Conservation (phyloP, 2,797 vertebrate species). For the Lacerta bilineata region DNA sequence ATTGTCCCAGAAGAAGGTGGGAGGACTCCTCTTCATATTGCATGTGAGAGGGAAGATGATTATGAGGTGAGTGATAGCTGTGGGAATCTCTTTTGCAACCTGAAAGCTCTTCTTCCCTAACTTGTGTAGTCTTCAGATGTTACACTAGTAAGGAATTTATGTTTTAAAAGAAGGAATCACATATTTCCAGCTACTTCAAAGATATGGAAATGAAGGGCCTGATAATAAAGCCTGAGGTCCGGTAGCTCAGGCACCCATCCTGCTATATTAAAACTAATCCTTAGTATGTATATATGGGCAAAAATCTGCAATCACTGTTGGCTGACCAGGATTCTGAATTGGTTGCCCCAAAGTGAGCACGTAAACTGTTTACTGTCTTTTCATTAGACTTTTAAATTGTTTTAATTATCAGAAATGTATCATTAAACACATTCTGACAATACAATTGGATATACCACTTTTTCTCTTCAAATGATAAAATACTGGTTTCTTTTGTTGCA, state of each 20-base stretch:
- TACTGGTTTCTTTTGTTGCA: not conserved
- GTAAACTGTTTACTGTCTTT: not conserved
- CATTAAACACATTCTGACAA: not conserved
- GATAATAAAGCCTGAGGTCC: not conserved
- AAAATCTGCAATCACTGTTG: not conserved
- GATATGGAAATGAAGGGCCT: not conserved
- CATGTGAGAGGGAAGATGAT: constrained; percentile 84
- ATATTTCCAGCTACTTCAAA: not conserved
- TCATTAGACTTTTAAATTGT: not conserved
- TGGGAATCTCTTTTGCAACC: not conserved
- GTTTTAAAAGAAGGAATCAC: not conserved
- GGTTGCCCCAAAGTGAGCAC: not conserved
- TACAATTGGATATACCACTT: too few relatives aligned
- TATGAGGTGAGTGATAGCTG: constrained; percentile 69
- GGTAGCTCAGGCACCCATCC: not conserved
- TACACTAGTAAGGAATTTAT: constrained; percentile 30
- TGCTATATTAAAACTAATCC: not conserved
- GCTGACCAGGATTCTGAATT: not conserved
- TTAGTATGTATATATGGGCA: not conserved
- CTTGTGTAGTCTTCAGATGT: not conserved
- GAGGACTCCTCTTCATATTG: constrained; percentile 86
- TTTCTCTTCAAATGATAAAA: not conserved
- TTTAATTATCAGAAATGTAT: not conserved
- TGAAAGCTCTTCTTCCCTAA: not conserved
- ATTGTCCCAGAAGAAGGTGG: constrained; percentile 78